Base-by-base conservation (phyloP, 92 coral and sea anemone genomes). In the Heliopora coerulea region DNA sequence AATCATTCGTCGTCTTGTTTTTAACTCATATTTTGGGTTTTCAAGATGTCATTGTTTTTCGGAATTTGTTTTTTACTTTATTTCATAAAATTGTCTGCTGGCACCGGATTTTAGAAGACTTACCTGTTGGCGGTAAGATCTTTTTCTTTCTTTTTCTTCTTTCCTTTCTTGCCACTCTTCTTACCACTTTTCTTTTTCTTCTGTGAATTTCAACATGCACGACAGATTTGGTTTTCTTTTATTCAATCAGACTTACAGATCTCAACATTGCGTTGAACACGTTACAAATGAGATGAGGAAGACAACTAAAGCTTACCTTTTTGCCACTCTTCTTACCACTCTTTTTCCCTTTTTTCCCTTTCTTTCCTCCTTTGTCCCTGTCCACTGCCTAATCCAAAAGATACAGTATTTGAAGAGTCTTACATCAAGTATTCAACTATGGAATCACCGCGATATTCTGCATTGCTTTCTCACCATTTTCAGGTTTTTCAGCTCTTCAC, bases 121-220 rank as follows among this genome's bases (percentile, higher is more conserved):
- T 26, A 93, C 98, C 98, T 86, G 80, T 93, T 97, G 49, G 98
- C 83, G 21, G 98, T 93, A 68, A 93, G 73, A 67, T 93, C 98
- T 74, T 93, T 93, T 61, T 93, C 98, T 66, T 93, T 93, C 95
- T 93, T 93, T 82, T 89, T 89, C 64, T 90, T 90, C 90, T 93
- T 93, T 58, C 98, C 98, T 37, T 93, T 93, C 83, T 93, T 93
- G 4, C 98, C 98, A 49, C 98, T 90, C 69, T 93, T 93, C 83
- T 88, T 88, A 9, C 98, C 95, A 33, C 96, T 93, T 72, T 93
- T 93, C 81, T 88, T 90, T 89, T 93, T 93, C 79, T 93, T 93
- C 98, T 91, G 33, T 0, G 20, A 52, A 70, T 19, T 20, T 21
- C 28, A 68, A 28, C 1, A n/a, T n/a, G n/a, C n/a, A n/a, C n/a